Base-by-base conservation (phyloP, 2,888 invertebrate species). In the Acanthosepion pharaonis region DNA sequence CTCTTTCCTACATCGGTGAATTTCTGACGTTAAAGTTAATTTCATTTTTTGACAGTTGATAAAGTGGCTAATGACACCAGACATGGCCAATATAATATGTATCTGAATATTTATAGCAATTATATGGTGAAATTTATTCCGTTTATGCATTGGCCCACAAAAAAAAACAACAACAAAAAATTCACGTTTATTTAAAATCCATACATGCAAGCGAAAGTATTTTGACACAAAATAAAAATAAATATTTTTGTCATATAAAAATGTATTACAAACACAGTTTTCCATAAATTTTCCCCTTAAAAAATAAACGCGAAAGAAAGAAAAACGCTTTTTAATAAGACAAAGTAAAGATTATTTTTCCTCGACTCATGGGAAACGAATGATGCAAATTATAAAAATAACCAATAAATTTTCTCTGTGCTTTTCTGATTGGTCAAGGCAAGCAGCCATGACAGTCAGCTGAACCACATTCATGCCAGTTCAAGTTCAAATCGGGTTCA, bases 251-350 rank as follows among this genome's bases (percentile, higher is more conserved):
- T 33, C 5, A 33, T n/a, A 78, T 4, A 78, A 28, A 78, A 28
- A 78, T 25, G 9, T 78, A 78, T n/a, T 11, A n/a, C n/a, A n/a
- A 78, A 78, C 78, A 78, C 33, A 33, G 15, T n/a, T 78, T 78
- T 78, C 78, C 78, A 78, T 78, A n/a, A 78, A 78, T 33, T n/a
- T 20, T 5, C 5, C 20, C 23, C 20, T 5, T 1, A 78, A 78
- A 78, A 28, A 28, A 28, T n/a, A 78, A n/a, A 78, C 4, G 9
- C 1, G 11, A 78, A 78, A 33, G n/a, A 78, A 15, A 78, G 8
- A n/a, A 78, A 33, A n/a, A 78, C n/a, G 78, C 78, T 78, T 78
- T 78, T 78, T 78, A 78, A 78, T 78, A 78, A n/a, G 78, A 78
- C 33, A 78, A 78, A 78, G 78, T 78, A n/a, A 78, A 78, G 78